Evolutionary conservation across 2,888 invertebrate species (phyloP), one percentile per base, ranked within the genome.

Genomic region (Timema podura): DNA sequence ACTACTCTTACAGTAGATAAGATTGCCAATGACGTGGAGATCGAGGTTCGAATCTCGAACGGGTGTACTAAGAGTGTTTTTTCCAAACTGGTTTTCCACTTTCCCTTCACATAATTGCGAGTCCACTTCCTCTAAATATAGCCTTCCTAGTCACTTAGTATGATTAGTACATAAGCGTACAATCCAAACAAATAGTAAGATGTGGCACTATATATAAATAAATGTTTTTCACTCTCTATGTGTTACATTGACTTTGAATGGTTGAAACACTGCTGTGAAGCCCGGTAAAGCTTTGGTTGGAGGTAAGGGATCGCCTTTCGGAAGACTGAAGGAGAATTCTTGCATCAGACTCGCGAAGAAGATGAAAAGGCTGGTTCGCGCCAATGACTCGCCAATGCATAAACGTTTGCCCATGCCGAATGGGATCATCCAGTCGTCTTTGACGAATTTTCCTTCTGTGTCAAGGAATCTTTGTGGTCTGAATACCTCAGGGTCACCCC

Each of bases 351-450:
- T 66, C 1, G 74, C 59, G 68, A 76, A 74, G 67, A 75, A 74
- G n/a, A 74, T 71, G 67, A 75, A 76, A 16, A 73, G 47, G 11
- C 64, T 65, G 49, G 67, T 71, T 66, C 72, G 68, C 5, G 76
- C 76, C 10, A 75, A 69, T n/a, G 70, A 47, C 70, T 75, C 74
- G 0, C 76, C 76, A 13, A 73, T 68, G 65, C 76, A 76, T 8
- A 64, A 45, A 8, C 76, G 73, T 64, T 73, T 73, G 6, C 76
- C 76, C 70, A 68, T 16, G 7, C 75, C 75, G 69, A 76, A 76
- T 5, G 71, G 70, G n/a, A 75, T 68, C 16, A 74, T 49, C 49
- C 67, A 70, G 6, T 72, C 73, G 47, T 73, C 72, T 48, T 68
- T 68, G 15, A 68, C 49, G 16, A 74, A 48, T 47, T 74, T 73